Evolutionary conservation across 2,797 vertebrate species (phyloP), one percentile per base, ranked within the genome.

Genomic region (Lates japonicus): DNA sequence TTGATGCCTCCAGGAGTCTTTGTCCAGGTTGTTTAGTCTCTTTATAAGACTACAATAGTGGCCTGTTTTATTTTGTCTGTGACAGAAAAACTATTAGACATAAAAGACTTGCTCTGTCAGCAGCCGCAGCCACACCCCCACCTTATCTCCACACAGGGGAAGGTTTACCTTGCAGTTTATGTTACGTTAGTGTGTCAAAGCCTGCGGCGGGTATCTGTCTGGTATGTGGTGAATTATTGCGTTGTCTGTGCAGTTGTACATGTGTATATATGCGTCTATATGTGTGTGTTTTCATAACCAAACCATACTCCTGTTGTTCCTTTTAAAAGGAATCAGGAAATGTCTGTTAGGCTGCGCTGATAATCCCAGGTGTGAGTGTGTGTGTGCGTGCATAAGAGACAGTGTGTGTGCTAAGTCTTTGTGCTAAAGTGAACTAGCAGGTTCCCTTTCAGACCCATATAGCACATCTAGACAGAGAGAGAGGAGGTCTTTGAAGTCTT

Each of bases 401-500:
- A 17, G 42, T 49, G 58, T 60, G 73, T 29, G 19, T 64, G 54
- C 6, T 29, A 37, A 29, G 62, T 77, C 79, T 89, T 88, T 93
- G 84, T 89, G 68, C 74, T 74, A 81, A 92, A 93, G 92, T 92
- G 90, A 92, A 91, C 90, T 67, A 91, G 86, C 94, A 94, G 94
- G 90, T 93, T 93, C 76, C 66, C 83, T 84, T 89, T 83, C 79
- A 1, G 59, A 82, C 78, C 69, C 73, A 76, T 89, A 70, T 78
- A 77, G 69, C 90, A 87, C 22, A 65, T 82, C 67, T 60, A 92
- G 69, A 1, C 75, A 75, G 65, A 71, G 60, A 82, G 77, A 81
- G 81, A 86, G 72, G 74, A 92, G 80, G 84, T 90, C 87, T 96
- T 96, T 95, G 96, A 96, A 95, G 95, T 95, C 78, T 62, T 67